These are phyloP conservation scores for Cyclina sinensis DNA, from an alignment of 1,140 invertebrate genomes.

Conservation along the genomic window DNA sequence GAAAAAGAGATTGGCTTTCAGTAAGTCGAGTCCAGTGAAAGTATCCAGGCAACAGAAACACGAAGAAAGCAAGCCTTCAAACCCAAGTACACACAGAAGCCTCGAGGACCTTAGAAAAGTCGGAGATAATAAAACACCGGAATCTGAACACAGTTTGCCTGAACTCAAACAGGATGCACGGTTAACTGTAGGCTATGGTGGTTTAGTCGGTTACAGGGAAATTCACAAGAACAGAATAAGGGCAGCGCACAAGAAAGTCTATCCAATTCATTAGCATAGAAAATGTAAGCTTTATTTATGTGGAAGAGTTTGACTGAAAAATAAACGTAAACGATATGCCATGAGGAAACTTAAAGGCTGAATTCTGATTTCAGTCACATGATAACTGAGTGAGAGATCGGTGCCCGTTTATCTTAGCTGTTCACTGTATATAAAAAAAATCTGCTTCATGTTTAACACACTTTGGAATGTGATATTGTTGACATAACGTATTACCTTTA, in stretches of 20 bases:
- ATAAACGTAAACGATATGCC: no score
- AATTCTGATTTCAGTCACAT: no score
- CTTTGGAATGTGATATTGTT: no score
- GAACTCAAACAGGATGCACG: conserved; percentile 43
- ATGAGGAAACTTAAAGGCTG: no score
- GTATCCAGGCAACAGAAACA: conserved; percentile 18
- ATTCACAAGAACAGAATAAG: conserved; percentile 58
- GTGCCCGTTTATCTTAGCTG: no score
- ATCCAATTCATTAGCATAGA: conserved; percentile 4
- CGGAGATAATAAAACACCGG: conserved; percentile 10
- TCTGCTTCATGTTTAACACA: no score
- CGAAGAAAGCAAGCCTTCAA: not conserved
- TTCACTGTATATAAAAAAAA: no score
- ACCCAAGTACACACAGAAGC: conserved; percentile 40
- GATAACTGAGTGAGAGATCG: no score
- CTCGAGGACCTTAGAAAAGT: conserved; percentile 57
- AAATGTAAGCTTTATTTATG: no score
- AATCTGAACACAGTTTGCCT: conserved; percentile 63
- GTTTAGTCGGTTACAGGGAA: conserved; percentile 33
- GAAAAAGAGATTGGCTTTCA: conserved; percentile 55
- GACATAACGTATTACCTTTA: no score
- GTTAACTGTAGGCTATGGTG: conserved; percentile 42
- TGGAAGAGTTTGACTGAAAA: no score
- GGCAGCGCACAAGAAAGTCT: conserved; percentile 62
- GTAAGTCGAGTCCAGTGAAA: conserved; percentile 51